Conservation (phyloP, 2,888 invertebrate species). For the Agonopterix subpropinquella region DNA sequence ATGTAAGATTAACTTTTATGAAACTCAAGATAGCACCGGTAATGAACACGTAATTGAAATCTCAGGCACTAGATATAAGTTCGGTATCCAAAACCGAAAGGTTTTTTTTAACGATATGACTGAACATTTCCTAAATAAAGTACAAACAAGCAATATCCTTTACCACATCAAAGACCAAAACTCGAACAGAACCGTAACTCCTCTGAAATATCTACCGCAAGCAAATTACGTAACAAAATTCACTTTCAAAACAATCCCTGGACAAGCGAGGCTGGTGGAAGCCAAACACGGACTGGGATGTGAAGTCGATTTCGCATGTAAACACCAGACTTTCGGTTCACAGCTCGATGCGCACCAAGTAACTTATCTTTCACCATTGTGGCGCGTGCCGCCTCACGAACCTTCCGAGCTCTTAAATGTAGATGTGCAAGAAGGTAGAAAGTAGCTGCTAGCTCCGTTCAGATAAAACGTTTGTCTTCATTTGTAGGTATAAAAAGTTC, state of each 20-base stretch:
- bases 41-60: too few species aligned
- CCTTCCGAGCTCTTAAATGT: constrained; percentile 26
- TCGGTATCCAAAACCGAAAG: too few species aligned
- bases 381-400: constrained; percentile 58
- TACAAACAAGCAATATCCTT: background rate
- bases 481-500: too few species aligned
- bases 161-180: constrained; percentile 13
- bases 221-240: constrained; percentile 20
- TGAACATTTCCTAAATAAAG: background rate
- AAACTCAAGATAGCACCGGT: too few species aligned
- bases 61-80: too few species aligned
- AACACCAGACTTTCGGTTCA: constrained; percentile 74
- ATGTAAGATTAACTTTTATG: too few species aligned
- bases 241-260: constrained; percentile 26
- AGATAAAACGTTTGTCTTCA: background rate
- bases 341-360: constrained; percentile 73
- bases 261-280: constrained; percentile 51
- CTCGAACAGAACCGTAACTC: constrained; percentile 9
- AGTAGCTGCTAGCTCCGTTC: background rate
- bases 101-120: too few species aligned
- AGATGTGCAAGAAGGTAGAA: constrained; percentile 38
- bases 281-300: constrained; percentile 62
- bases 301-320: constrained; percentile 64
- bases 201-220: constrained; percentile 1
- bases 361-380: constrained; percentile 76